These are phyloP conservation scores for Charadrius vociferus DNA, from an alignment of 2,113 vertebrate species.

Conservation along the genomic window DNA sequence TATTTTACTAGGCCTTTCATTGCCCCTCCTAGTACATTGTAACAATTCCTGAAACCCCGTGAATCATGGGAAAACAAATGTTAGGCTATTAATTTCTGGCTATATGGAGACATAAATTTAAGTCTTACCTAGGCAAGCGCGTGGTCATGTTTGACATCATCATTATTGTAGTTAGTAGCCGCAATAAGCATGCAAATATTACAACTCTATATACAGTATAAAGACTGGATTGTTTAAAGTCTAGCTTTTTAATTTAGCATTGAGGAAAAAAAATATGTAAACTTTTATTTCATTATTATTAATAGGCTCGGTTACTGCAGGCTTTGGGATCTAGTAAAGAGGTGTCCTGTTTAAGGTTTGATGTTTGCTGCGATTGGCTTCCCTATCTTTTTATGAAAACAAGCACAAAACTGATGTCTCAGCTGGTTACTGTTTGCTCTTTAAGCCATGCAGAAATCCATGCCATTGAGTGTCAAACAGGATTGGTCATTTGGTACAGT, in stretches of 20 bases:
- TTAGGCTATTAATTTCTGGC: background rate
- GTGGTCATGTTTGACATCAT: background rate
- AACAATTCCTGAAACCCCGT: background rate
- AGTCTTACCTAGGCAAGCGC: background rate
- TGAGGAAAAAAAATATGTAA: background rate
- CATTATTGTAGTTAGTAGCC: background rate
- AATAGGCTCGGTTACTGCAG: background rate
- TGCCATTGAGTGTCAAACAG: background rate
- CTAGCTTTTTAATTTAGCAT: background rate
- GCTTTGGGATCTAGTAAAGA: background rate
- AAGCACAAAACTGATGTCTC: background rate
- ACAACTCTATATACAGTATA: background rate
- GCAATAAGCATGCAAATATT: background rate
- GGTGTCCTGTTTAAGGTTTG: background rate
- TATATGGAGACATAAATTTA: background rate
- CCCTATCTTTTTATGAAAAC: background rate
- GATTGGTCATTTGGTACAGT: background rate
- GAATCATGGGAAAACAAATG: conserved; percentile 19
- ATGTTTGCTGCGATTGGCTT: background rate
- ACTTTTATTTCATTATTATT: background rate
- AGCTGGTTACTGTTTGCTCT: background rate
- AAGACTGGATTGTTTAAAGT: background rate
- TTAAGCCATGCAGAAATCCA: background rate
- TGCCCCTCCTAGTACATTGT: background rate
- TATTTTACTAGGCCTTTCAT: background rate